phyloP scores from a whole-genome alignment of 2,797 vertebrate species.

The Schizopygopsis pylzovi region DNA sequence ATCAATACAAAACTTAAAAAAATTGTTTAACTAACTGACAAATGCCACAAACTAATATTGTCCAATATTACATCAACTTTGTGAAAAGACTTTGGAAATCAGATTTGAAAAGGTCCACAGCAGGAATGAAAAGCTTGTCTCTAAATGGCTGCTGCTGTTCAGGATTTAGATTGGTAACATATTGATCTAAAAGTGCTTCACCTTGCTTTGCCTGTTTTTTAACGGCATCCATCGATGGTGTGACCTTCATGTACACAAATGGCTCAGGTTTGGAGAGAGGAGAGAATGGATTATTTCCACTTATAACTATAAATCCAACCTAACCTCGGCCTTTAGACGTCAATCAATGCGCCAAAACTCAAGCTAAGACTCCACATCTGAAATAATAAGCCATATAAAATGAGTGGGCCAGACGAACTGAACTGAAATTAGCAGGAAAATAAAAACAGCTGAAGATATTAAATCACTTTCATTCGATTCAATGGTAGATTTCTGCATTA shows the following conservation, averaged over 20 bases:
- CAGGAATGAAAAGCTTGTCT: slow-evolving; percentile 38
- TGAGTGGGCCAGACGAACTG: background rate
- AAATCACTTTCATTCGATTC: slow-evolving; percentile 8
- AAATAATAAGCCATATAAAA: slow-evolving; percentile 64
- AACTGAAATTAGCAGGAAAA: slow-evolving; percentile 16
- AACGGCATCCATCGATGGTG: slow-evolving; percentile 77
- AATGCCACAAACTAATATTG: background rate
- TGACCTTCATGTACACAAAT: slow-evolving; percentile 83
- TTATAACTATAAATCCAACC: slow-evolving; percentile 76
- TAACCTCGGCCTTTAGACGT: slow-evolving; percentile 71
- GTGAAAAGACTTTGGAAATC: background rate
- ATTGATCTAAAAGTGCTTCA: slow-evolving; percentile 78
- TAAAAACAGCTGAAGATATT: background rate
- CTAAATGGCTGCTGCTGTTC: slow-evolving; percentile 51
- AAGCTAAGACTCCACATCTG: slow-evolving; percentile 68
- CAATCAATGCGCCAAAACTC: slow-evolving; percentile 76
- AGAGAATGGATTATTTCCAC: slow-evolving; percentile 77
- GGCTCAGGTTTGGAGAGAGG: slow-evolving; percentile 72
- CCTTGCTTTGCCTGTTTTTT: slow-evolving; percentile 79
- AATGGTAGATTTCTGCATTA: background rate
- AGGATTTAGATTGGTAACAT: slow-evolving; percentile 68
- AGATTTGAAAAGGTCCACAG: slow-evolving; percentile 68
- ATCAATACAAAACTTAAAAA: too few species aligned
- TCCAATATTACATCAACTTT: background rate
- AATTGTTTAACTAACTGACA: background rate